Percentiles rank a stretch among this genome's conserved stretches.
phyloP scores from a whole-genome alignment of 2,888 invertebrate genomes.

The Phaonia tiefii region DNA sequence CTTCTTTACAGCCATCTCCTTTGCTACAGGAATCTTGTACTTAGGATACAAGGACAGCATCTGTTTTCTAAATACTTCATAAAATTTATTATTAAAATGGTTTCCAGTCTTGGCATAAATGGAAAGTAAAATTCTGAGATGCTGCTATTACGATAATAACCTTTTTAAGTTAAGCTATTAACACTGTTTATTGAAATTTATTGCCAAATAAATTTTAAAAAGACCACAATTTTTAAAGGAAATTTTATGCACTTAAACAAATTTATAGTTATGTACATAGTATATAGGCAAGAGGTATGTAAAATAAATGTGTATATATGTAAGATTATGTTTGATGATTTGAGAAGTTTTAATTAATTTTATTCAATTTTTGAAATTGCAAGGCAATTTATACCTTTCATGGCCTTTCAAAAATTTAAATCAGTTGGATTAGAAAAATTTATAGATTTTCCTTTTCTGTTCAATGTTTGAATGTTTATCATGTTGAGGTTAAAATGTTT shows the following conservation, averaged over 20 bases:
- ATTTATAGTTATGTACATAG: too few relatives aligned
- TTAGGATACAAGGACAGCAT: slow-evolving; percentile 13
- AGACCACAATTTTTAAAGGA: slow-evolving; percentile 30
- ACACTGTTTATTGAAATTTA: slow-evolving; percentile 64
- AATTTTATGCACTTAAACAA: slow-evolving; percentile 19
- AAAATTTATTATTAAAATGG: slow-evolving; percentile 54
- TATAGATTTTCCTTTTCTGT: slow-evolving; percentile 23
- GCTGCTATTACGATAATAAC: slow-evolving; percentile 48
- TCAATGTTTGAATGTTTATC: slow-evolving; percentile 8
- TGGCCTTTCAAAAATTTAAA: neutral
- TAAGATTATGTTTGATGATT: neutral
- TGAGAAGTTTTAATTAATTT: slow-evolving; percentile 26
- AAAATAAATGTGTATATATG: too few relatives aligned
- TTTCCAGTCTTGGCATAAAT: slow-evolving; percentile 42
- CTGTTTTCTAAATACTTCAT: slow-evolving; percentile 24
- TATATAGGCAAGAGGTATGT: neutral
- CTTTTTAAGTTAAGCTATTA: slow-evolving; percentile 61
- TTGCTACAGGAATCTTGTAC: neutral
- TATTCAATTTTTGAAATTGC: neutral
- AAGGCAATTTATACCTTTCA: neutral
- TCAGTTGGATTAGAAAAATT: slow-evolving; percentile 16
- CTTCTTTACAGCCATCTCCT: neutral
- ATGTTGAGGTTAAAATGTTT: slow-evolving; percentile 11
- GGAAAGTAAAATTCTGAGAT: neutral
- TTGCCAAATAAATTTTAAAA: slow-evolving; percentile 63